Evolutionary conservation across 2,113 vertebrate species (phyloP), one percentile per base, ranked within the genome.

Genomic region (Nibea coibor): DNA sequence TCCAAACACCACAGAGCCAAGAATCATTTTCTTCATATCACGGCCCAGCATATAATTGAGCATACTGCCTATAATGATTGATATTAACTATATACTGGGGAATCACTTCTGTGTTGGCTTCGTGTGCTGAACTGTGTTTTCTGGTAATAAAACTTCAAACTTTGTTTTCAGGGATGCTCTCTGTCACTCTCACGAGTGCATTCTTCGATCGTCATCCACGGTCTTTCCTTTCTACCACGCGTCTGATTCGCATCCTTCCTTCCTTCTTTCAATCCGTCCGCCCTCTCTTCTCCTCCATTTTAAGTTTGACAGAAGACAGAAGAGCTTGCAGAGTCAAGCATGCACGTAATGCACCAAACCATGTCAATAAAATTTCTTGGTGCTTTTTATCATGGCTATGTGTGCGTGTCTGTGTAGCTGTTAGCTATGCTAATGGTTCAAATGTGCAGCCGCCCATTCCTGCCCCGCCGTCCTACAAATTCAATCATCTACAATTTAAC

Each of bases 401-500:
- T 35, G 35, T 35, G 71, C 45, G 8, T 4, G 22, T 16, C 16
- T 28, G 50, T 65, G 31, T 17, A 31, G 24, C 45, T 35, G 39
- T 19, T 67, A 31, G 39, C 42, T 63, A 20, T 48, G 65, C 71
- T 47, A 22, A 61, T 28, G 11, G 45, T 51, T 75, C 15, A 70
- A 31, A 78, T 39, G 54, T 70, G 59, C 61, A 68, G 45, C 28
- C 72, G 61, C 65, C 61, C 22, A 45, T 63, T 53, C 39, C 43
- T 16, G 15, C 35, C 56, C n/a, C 20, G 1, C 28, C 43, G 20
- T 39, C 59, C 64, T 10, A 56, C 59, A 70, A 86, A 82, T 83
- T 56, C 53, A 81, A 77, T 82, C 20, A 19, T 15, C 19, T 68
- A 57, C 42, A 48, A 68, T 82, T 67, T 65, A 72, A 65, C 24